phyloP scores from a whole-genome alignment of 2,113 vertebrate species.

The Miniopterus natalensis region DNA sequence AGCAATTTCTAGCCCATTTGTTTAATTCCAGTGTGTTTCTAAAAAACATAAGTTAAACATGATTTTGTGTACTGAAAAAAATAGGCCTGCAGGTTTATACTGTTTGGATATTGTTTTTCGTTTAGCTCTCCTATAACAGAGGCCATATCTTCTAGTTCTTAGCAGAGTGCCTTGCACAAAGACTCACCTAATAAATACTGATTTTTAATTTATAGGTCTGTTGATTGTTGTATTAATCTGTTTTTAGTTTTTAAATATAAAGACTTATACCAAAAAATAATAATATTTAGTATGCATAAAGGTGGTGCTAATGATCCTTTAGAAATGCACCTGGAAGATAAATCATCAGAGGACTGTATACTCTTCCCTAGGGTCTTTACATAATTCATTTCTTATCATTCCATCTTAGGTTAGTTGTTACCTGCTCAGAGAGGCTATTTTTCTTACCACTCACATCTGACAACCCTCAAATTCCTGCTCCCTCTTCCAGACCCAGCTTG shows the following conservation, averaged over 20 bases:
- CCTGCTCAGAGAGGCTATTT: not conserved
- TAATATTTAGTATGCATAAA: not conserved
- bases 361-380: not conserved
- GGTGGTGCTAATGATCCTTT: not conserved
- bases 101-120: conserved; percentile 21
- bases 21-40: conserved; percentile 47
- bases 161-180: not conserved
- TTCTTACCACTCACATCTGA: not conserved
- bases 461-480: not conserved
- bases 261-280: not conserved
- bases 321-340: conserved; percentile 10
- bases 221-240: conserved; percentile 3
- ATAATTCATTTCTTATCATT: not conserved
- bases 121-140: not conserved
- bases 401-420: not conserved
- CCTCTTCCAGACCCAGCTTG: not conserved
- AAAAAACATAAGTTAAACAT: conserved; percentile 11
- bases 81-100: not conserved
- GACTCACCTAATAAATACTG: not conserved
- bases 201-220: conserved; percentile 38
- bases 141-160: not conserved
- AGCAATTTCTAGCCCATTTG: conserved; percentile 30
- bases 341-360: not conserved
- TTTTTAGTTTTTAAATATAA: conserved; percentile 47
- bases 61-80: conserved; percentile 36